Evolutionary conservation across 2,888 invertebrate species (phyloP), one percentile per base, ranked within the genome.

Genomic region (Brachypalpus laphriformis): DNA sequence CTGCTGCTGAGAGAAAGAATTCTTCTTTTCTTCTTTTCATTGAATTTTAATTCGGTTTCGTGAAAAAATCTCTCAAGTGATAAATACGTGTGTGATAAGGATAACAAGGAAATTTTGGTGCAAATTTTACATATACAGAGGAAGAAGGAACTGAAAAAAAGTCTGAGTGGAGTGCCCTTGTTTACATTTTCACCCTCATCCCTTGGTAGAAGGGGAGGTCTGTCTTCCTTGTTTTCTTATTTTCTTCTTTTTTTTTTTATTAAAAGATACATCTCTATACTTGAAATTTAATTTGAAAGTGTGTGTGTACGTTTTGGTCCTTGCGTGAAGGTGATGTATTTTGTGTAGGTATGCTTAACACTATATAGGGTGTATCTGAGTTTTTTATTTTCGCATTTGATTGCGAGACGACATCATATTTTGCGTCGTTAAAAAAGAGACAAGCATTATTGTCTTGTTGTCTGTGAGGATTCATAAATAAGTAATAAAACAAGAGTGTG

Each of bases 161-260:
- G 81, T 81, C 42, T 63, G 54, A 68, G 20, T 31, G 40, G 63
- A 63, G 56, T 34, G 31, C 63, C 37, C 75, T 82, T 82, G 82
- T 82, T 82, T 82, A 82, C 82, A 71, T 82, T 71, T 70, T 65
- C 49, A 49, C 49, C 31, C 63, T 76, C 82, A 45, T 34, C 63
- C 66, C 56, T 42, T 49, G 40, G 9, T 3, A 31, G 9, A 11
- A n/a, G 7, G 22, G 47, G 7, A 51, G 49, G 54, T 25, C 37
- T 59, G 14, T 70, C 9, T 42, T 61, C 14, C n/a, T 28, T 18
- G 16, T n/a, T 51, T 4, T 3, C 9, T 2, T 45, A 40, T 31
- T 16, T 42, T 25, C 40, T 0, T 18, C 42, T 25, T 8, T 56
- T 18, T 45, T 16, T 1, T 14, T 51, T 25, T 8, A 45, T n/a